phyloP scores from a whole-genome alignment of 2,113 vertebrate genomes.

The Aleadryas rufinucha region DNA sequence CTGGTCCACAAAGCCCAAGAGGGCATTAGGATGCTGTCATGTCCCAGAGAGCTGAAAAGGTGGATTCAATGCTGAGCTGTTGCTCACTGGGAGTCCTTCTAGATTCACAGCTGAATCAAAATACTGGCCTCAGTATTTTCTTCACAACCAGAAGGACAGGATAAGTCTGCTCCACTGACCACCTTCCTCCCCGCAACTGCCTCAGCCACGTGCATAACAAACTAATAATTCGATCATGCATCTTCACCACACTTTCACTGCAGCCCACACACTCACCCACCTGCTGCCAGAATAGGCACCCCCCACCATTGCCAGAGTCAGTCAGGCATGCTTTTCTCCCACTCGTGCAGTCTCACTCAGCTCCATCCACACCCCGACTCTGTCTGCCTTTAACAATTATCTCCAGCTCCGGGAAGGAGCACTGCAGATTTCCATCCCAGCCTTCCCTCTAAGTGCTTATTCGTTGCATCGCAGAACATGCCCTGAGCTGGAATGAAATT shows the following conservation, averaged over 20 bases:
- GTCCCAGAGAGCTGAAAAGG: background rate
- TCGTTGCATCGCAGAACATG: background rate
- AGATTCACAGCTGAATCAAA: background rate
- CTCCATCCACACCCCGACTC: background rate
- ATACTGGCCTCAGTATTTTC: background rate
- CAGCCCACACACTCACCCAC: background rate
- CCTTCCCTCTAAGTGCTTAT: background rate
- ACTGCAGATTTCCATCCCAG: background rate
- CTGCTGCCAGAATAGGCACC: conserved; percentile 1
- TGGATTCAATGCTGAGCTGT: background rate
- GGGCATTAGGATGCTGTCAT: background rate
- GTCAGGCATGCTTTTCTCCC: conserved; percentile 24
- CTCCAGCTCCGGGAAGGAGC: background rate
- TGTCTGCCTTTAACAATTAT: conserved; percentile 20
- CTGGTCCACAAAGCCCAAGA: background rate
- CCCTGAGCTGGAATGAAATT: background rate
- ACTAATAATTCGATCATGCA: conserved; percentile 12
- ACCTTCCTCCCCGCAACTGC: background rate
- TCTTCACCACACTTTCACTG: background rate
- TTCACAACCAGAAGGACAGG: background rate
- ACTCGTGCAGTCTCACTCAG: conserved; percentile 12
- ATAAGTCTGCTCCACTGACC: background rate
- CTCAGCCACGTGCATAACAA: background rate
- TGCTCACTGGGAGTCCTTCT: background rate
- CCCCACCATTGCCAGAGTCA: background rate